Evolutionary conservation across 2,797 vertebrate genomes (phyloP).

Genomic region (Anguilla pacifica): DNA sequence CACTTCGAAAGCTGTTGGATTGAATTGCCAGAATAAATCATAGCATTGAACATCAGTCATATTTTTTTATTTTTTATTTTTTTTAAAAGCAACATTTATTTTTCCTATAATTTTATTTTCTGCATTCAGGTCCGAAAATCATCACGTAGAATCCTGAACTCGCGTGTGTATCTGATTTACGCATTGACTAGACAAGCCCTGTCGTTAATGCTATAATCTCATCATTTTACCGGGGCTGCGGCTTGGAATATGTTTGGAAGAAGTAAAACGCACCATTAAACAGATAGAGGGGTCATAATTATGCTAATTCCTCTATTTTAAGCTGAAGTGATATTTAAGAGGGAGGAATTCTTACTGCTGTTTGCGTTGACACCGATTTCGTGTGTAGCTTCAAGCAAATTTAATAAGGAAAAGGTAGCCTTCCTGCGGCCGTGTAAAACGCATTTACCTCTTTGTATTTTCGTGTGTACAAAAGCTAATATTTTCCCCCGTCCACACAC

Average conservation of each 20-base stretch:
- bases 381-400: background rate
- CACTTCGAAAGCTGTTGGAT: background rate
- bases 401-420: background rate
- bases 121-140: background rate
- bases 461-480: slow-evolving; percentile 46
- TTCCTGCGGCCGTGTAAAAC: background rate
- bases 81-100: background rate
- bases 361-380: background rate
- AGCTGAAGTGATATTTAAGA: background rate
- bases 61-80: no score
- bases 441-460: background rate
- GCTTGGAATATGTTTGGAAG: background rate
- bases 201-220: background rate
- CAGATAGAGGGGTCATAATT: background rate
- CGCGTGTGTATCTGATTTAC: background rate
- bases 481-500: background rate
- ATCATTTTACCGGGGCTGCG: background rate
- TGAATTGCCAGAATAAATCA: background rate
- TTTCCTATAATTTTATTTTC: background rate
- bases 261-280: background rate
- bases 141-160: background rate
- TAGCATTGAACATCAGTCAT: background rate
- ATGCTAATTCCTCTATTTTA: background rate
- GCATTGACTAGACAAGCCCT: background rate
- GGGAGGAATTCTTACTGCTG: background rate